A percentile compares a stretch with the other conserved stretches of the same genome.
These are phyloP conservation scores for Trachelus stipa DNA, from an alignment of 2,888 invertebrate genomes.

Conservation along the genomic window DNA sequence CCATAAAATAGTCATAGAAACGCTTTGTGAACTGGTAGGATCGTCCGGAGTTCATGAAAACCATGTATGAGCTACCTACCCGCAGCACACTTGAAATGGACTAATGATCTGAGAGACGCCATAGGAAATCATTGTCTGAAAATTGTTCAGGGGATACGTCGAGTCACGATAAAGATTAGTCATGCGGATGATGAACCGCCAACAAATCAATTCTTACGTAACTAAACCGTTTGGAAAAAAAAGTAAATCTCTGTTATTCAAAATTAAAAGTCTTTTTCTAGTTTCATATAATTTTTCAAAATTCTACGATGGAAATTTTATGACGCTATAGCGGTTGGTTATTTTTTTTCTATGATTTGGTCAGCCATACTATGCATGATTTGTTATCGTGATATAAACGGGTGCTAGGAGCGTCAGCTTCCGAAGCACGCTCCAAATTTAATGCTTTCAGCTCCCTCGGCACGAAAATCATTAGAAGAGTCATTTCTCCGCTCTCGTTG, in stretches of 20 bases:
- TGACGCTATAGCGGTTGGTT: background rate
- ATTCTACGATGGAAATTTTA: background rate
- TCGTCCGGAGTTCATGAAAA: background rate
- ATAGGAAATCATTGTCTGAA: background rate
- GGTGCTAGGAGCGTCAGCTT: conserved; percentile 2
- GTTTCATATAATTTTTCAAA: background rate
- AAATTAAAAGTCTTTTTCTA: background rate
- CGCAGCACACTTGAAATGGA: background rate
- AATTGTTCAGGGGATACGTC: background rate
- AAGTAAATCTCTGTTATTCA: background rate
- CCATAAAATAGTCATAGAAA: conserved; percentile 57
- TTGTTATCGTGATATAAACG: background rate
- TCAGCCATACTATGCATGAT: background rate
- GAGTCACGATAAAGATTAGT: background rate
- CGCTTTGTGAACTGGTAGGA: background rate
- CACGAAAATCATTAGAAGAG: conserved; percentile 32
- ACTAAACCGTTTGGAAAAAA: background rate
- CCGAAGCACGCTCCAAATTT: conserved; percentile 7
- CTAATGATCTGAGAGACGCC: background rate
- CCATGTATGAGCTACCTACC: background rate
- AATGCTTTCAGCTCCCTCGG: conserved; percentile 31
- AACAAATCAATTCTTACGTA: background rate
- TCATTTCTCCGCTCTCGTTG: conserved; percentile 23
- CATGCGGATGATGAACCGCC: background rate
- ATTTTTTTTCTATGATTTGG: background rate